These are phyloP conservation scores for Diplodus puntazzo DNA, from an alignment of 2,797 vertebrate species.

Conservation along the genomic window DNA sequence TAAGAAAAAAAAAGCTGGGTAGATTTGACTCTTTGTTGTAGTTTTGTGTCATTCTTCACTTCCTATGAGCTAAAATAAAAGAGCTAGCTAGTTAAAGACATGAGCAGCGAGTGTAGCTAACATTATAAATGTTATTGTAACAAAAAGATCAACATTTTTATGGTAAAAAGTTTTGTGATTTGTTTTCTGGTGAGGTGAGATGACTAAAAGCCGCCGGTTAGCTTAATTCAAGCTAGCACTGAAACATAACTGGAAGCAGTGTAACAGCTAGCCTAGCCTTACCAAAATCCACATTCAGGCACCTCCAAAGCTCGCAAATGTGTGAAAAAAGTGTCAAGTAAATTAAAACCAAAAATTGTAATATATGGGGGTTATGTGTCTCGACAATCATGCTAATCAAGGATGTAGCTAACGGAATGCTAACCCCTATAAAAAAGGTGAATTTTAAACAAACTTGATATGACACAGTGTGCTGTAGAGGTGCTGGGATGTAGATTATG, in stretches of 20 bases:
- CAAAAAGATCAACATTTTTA: background rate
- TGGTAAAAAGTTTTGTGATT: background rate
- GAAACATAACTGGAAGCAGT: background rate
- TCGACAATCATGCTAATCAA: too few relatives aligned
- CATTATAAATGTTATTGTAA: background rate
- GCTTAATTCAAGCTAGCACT: background rate
- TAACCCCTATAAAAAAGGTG: background rate
- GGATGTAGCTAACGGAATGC: background rate
- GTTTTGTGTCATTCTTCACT: constrained; percentile 26
- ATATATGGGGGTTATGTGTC: too few relatives aligned
- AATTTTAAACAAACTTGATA: background rate
- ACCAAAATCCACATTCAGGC: background rate
- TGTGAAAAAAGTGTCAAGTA: too few relatives aligned
- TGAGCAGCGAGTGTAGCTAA: background rate
- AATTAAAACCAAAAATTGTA: too few relatives aligned
- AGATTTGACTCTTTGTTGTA: background rate
- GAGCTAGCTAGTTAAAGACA: background rate
- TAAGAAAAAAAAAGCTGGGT: background rate
- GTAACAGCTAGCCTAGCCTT: background rate
- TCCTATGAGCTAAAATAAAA: constrained; percentile 1
- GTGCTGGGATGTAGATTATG: background rate
- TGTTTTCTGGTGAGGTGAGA: background rate
- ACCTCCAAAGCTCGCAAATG: background rate
- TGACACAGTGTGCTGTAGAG: too few relatives aligned
- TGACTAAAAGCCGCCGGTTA: background rate